Percentiles rank a stretch among this genome's conserved stretches.
These are phyloP conservation scores for Xenopus laevis DNA, from an alignment of 2,113 vertebrate species.

Conservation along the genomic window DNA sequence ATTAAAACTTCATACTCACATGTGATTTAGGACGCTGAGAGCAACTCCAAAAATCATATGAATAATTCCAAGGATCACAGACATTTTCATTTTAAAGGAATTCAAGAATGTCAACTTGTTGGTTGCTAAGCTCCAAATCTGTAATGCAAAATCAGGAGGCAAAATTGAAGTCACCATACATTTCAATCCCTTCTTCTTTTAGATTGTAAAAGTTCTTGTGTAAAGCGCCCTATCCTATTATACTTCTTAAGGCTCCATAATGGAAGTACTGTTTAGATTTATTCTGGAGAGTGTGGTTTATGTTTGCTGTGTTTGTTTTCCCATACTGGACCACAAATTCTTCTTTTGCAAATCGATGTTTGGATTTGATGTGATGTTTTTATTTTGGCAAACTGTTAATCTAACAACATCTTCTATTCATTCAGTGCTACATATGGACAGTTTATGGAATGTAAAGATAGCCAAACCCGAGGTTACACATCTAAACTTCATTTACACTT, in stretches of 20 bases:
- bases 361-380: too few relatives aligned
- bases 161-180: neutral
- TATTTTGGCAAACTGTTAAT: too few relatives aligned
- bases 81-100: slow-evolving; percentile 99
- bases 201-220: too few relatives aligned
- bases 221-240: too few relatives aligned
- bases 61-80: slow-evolving; percentile 86
- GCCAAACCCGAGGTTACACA: too few relatives aligned
- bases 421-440: too few relatives aligned
- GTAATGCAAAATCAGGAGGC: slow-evolving; percentile 9
- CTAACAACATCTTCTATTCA: too few relatives aligned
- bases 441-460: too few relatives aligned
- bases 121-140: slow-evolving; percentile 94
- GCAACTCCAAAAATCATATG: slow-evolving; percentile 94
- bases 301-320: neutral
- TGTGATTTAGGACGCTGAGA: slow-evolving; percentile 89
- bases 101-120: slow-evolving; percentile 97
- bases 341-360: neutral
- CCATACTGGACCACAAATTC: neutral
- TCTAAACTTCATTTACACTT: slow-evolving; percentile 41
- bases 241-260: too few relatives aligned
- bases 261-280: too few relatives aligned
- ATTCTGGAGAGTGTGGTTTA: neutral
- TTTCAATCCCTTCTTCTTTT: too few relatives aligned
- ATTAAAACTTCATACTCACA: slow-evolving; percentile 62